phyloP scores from a whole-genome alignment of 2,797 vertebrate species.

The Botia kubotai region DNA sequence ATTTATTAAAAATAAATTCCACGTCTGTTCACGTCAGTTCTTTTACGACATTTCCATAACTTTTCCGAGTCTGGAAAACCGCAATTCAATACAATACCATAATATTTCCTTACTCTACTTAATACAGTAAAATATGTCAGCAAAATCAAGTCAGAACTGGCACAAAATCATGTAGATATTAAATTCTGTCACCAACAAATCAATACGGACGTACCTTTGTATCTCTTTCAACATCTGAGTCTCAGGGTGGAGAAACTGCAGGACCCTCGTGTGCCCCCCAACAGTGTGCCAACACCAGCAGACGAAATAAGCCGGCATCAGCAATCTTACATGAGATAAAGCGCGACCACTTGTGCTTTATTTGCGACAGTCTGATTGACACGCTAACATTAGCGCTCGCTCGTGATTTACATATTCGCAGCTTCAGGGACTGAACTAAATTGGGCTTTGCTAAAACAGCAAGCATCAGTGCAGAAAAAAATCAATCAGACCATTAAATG shows the following conservation, averaged over 20 bases:
- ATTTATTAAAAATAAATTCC: no score
- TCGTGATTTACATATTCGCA: slow-evolving; percentile 67
- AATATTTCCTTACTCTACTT: no score
- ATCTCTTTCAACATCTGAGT: slow-evolving; percentile 21
- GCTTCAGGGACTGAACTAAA: slow-evolving; percentile 62
- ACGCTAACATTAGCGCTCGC: slow-evolving; percentile 53
- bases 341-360: neutral
- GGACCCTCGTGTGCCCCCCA: slow-evolving; percentile 26
- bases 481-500: slow-evolving; percentile 68
- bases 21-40: no score
- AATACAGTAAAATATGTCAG: no score
- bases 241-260: slow-evolving; percentile 11
- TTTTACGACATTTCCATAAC: no score
- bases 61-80: no score
- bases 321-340: slow-evolving; percentile 42
- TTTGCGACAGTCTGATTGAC: slow-evolving; percentile 5
- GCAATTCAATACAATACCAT: no score
- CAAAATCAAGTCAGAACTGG: neutral
- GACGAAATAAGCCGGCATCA: slow-evolving; percentile 44
- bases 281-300: slow-evolving; percentile 20
- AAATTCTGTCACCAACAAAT: slow-evolving; percentile 5
- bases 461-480: slow-evolving; percentile 59
- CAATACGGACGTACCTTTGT: neutral
- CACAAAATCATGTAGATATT: neutral
- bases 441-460: slow-evolving; percentile 57